phyloP scores from a whole-genome alignment of 1,140 invertebrate genomes.

The Penaeus vannamei region DNA sequence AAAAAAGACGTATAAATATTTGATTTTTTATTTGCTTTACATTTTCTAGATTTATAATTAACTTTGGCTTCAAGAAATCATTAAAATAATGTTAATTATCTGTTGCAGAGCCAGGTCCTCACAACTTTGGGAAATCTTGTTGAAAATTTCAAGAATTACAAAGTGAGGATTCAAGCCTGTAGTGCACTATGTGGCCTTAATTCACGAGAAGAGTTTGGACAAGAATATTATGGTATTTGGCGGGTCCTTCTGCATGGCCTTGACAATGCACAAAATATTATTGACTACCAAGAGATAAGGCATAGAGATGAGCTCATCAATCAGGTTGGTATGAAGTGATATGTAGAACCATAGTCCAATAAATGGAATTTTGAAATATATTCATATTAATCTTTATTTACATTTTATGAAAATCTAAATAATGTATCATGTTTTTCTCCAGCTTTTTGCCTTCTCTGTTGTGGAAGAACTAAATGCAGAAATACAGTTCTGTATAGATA shows the following conservation, averaged over 20 bases:
- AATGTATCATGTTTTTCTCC: background rate
- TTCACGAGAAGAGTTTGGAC: constrained; percentile 70
- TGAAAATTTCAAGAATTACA: constrained; percentile 78
- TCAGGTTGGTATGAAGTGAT: constrained; percentile 51
- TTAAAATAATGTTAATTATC: constrained; percentile 10
- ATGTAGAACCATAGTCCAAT: background rate
- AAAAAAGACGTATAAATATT: constrained; percentile 15
- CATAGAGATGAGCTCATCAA: constrained; percentile 67
- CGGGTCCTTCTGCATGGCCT: constrained; percentile 54
- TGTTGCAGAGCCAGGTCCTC: constrained; percentile 74
- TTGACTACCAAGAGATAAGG: constrained; percentile 64
- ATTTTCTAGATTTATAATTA: background rate
- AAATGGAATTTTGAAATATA: background rate
- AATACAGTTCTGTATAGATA: background rate
- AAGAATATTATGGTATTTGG: constrained; percentile 62
- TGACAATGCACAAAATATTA: constrained; percentile 66
- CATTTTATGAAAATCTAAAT: background rate
- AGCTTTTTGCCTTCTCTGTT: background rate
- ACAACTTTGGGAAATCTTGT: constrained; percentile 74
- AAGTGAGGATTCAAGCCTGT: constrained; percentile 87
- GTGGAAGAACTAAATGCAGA: background rate
- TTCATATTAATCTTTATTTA: background rate
- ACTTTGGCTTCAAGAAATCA: background rate
- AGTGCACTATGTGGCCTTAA: constrained; percentile 79
- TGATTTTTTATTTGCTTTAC: background rate